These are phyloP conservation scores for Propithecus deckenii DNA, from an alignment of 2,797 vertebrate species.

Conservation along the genomic window DNA sequence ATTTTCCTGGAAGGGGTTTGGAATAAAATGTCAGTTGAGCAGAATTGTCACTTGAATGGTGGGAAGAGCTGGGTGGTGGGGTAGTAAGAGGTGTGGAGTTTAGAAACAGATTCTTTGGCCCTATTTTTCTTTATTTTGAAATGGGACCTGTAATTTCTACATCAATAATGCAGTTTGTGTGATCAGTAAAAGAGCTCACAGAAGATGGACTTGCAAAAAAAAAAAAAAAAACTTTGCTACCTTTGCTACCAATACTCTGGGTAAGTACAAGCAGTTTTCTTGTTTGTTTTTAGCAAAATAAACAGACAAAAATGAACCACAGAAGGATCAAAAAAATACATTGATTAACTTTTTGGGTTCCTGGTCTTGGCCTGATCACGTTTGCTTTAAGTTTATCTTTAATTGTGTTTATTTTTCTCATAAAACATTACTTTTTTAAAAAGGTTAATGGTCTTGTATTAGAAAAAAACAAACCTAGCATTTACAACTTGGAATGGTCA, in stretches of 20 bases:
- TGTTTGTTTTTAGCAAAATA: constrained; percentile 27
- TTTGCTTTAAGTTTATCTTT: not conserved
- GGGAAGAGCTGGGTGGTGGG: not conserved
- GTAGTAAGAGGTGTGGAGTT: not conserved
- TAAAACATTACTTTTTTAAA: not conserved
- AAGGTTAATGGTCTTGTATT: no score
- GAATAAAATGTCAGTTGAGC: not conserved
- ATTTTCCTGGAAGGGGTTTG: not conserved
- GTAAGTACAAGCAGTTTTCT: constrained; percentile 78
- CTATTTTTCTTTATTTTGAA: constrained; percentile 39
- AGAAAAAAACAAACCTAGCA: no score
- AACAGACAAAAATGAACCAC: not conserved
- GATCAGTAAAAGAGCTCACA: constrained; percentile 91
- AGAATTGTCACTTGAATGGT: not conserved
- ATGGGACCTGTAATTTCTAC: constrained; percentile 78
- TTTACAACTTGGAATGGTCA: no score
- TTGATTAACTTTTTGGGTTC: not conserved
- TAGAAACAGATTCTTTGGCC: not conserved
- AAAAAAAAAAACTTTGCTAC: constrained; percentile 79
- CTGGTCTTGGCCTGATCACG: not conserved
- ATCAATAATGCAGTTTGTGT: constrained; percentile 93
- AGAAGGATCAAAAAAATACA: not conserved
- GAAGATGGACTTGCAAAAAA: constrained; percentile 90
- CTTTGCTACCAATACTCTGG: constrained; percentile 92
- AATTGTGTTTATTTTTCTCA: not conserved